Conservation (phyloP, 2,888 invertebrate species). For the Noctuana brunneofusca region DNA sequence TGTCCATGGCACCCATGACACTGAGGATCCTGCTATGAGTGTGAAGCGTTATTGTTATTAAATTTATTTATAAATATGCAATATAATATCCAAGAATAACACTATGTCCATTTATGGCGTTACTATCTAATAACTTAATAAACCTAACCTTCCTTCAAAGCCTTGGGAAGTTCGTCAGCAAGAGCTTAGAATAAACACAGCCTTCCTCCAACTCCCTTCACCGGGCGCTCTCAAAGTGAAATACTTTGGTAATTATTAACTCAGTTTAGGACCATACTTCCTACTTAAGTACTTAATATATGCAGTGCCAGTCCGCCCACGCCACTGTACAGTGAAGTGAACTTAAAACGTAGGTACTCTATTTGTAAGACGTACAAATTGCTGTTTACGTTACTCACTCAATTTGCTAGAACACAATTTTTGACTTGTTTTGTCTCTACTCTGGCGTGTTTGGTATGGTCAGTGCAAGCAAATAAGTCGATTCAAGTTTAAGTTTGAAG, state of each 20-base stretch:
- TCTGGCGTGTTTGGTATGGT: no score
- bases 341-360: not conserved
- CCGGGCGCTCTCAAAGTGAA: constrained; percentile 18
- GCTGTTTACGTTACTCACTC: no score
- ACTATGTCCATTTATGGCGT: no score
- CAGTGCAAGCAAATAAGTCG: no score
- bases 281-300: constrained; percentile 32
- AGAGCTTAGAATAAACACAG: constrained; percentile 9
- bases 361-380: not conserved
- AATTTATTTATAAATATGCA: no score
- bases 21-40: no score
- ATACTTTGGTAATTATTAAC: constrained; percentile 25
- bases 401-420: no score
- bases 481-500: no score
- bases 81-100: no score
- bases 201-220: constrained; percentile 19
- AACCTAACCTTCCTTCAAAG: not conserved
- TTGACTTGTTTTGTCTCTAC: no score
- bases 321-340: not conserved
- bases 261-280: constrained; percentile 28
- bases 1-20: no score
- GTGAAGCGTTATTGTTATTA: no score
- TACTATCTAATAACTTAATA: not conserved
- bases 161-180: constrained; percentile 11
- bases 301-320: constrained; percentile 30